A percentile compares a stretch with the other conserved stretches of the same genome.
phyloP scores from a whole-genome alignment of 2,888 invertebrate species.

The Herminia tarsipennalis region DNA sequence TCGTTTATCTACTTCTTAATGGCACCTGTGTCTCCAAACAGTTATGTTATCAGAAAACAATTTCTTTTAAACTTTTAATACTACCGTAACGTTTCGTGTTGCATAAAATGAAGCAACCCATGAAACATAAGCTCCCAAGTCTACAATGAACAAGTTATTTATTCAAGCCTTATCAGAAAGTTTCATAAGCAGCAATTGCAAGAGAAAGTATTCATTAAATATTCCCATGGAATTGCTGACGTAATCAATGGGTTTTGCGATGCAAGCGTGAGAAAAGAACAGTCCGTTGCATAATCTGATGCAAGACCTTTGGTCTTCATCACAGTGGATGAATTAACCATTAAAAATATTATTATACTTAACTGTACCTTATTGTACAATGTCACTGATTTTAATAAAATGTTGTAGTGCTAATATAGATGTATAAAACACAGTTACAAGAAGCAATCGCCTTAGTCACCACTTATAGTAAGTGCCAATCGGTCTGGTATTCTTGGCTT shows the following conservation, averaged over 20 bases:
- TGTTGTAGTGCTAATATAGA: not conserved
- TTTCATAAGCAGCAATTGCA: slow-evolving; percentile 1
- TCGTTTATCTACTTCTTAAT: too few species aligned
- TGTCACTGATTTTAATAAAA: too few species aligned
- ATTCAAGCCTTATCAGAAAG: not conserved
- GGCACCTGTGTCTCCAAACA: too few species aligned
- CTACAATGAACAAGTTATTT: not conserved
- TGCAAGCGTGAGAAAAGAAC: slow-evolving; percentile 13
- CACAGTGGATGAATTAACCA: not conserved
- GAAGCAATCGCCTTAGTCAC: slow-evolving; percentile 34
- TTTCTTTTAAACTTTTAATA: too few species aligned
- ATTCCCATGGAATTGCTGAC: slow-evolving; percentile 26
- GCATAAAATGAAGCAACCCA: not conserved
- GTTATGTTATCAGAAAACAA: too few species aligned
- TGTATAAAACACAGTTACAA: slow-evolving; percentile 29
- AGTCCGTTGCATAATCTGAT: slow-evolving; percentile 25
- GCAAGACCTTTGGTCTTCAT: too few species aligned
- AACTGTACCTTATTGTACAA: too few species aligned
- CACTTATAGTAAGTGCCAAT: slow-evolving; percentile 11
- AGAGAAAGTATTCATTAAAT: slow-evolving; percentile 12
- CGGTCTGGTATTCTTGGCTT: slow-evolving; percentile 9
- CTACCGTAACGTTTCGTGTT: too few species aligned
- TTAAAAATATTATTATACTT: not conserved
- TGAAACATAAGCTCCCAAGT: not conserved
- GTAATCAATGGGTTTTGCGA: slow-evolving; percentile 22